Evolutionary conservation across 2,888 invertebrate species (phyloP), one percentile per base, ranked within the genome.

Genomic region (Omphaloscelis lunosa): DNA sequence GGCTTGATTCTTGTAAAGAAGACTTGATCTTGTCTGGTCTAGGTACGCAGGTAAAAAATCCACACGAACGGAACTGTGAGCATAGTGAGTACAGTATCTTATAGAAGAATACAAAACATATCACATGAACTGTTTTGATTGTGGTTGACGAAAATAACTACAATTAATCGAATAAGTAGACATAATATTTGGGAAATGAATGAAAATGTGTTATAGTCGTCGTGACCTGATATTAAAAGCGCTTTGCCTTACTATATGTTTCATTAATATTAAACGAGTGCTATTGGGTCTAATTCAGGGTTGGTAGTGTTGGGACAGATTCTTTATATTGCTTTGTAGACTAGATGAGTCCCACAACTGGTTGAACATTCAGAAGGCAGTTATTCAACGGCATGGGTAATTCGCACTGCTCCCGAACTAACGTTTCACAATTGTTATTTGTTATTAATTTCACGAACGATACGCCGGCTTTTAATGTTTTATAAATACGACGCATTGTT

Each of bases 401-500:
- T 96, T 96, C 96, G 93, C 95, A 94, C 93, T 92, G 95, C 94
- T 94, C 93, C 95, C 95, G 95, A 95, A 95, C 95, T 95, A 95
- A 95, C 95, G 96, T 96, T 96, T 94, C 96, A 95, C 95, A 94
- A 96, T 96, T 96, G 96, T 96, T 96, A 96, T 96, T 96, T 96
- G 96, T 96, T 96, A 96, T 96, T 96, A 96, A 96, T 96, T 96
- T 96, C 96, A 95, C 94, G 96, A 96, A 94, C 96, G 96, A 96
- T 96, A 96, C 95, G 95, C 94, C 94, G 94, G 95, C 94, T 95
- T 95, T 95, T 95, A 96, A 95, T 96, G 96, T 96, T 96, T 96
- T 96, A 96, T 96, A 96, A 96, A 96, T 96, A 96, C 94, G 95
- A 94, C 91, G 95, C 96, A 96, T 96, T 96, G 96, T 96, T 96